Conservation (phyloP, 2,113 vertebrate species). For the Nycticryphes semicollaris region DNA sequence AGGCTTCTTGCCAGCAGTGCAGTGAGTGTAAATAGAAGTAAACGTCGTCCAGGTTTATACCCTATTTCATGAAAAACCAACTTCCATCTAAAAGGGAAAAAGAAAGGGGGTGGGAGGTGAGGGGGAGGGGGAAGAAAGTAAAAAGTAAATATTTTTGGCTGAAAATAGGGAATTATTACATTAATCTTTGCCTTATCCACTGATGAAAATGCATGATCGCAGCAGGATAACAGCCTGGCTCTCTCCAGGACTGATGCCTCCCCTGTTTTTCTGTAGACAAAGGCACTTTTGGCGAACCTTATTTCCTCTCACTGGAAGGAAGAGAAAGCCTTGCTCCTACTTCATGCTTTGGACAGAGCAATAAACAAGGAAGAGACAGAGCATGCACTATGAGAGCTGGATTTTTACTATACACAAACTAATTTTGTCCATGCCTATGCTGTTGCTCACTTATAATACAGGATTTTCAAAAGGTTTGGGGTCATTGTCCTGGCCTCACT, state of each 20-base stretch:
- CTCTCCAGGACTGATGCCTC: neutral
- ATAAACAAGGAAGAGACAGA: accelerated
- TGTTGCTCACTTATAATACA: neutral
- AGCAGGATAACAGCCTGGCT: neutral
- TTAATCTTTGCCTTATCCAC: neutral
- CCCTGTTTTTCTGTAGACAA: neutral
- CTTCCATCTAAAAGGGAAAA: neutral
- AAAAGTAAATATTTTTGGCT: neutral
- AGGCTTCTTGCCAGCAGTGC: neutral
- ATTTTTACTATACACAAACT: neutral
- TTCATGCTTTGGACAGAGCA: neutral
- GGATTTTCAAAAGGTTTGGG: neutral
- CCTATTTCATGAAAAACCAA: neutral
- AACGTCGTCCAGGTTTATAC: neutral
- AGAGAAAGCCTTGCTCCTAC: neutral
- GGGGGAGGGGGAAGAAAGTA: no score
- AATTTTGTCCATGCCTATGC: neutral
- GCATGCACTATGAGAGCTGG: accelerated
- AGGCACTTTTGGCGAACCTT: neutral
- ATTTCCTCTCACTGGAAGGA: neutral
- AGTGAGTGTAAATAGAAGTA: neutral
- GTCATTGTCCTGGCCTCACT: accelerated
- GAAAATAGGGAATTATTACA: neutral
- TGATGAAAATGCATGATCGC: neutral
- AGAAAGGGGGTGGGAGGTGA: neutral